Evolutionary conservation across 2,888 invertebrate species (phyloP), one percentile per base, ranked within the genome.

Genomic region (Epistrophella euchroma): DNA sequence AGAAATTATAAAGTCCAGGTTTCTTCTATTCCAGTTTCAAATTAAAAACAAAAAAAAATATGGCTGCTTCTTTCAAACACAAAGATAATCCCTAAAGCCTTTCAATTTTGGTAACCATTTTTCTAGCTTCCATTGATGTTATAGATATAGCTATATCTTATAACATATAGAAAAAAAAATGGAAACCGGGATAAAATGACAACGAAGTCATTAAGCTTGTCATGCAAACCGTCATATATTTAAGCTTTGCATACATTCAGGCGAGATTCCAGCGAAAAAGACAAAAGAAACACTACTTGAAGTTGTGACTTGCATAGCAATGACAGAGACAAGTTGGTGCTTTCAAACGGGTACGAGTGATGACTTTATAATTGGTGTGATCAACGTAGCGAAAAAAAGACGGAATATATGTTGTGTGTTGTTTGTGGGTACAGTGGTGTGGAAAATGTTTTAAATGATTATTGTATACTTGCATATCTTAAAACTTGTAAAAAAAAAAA

Each of bases 201-300:
- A 77, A 70, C 82, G 28, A 70, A 77, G 86, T 77, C 86, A 82
- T 82, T 82, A 86, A 74, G 82, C 74, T 82, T 86, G 86, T 82
- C 74, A 82, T 82, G 82, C 77, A 52, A 45, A 82, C 70, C 58
- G 66, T 71, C 86, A 82, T 72, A 82, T 74, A 80, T 56, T 17
- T 56, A 25, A 64, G 64, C 64, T 86, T 68, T 72, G 81, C 75
- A 86, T 82, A 82, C 58, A 77, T 86, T 77, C 81, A 56, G 73
- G 82, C 73, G 72, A 73, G 70, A 85, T 72, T 56, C 72, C 72
- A 32, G 28, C 15, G n/a, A 71, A 19, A 55, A 52, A 56, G 40
- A 77, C 35, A 35, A 35, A 43, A 56, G 32, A 72, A 77, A 3
- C 37, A 77, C 3, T 22, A 72, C 56, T 70, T 43, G 25, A 35